phyloP scores from a whole-genome alignment of 2,113 vertebrate genomes.

The Ailuropoda melanoleuca region DNA sequence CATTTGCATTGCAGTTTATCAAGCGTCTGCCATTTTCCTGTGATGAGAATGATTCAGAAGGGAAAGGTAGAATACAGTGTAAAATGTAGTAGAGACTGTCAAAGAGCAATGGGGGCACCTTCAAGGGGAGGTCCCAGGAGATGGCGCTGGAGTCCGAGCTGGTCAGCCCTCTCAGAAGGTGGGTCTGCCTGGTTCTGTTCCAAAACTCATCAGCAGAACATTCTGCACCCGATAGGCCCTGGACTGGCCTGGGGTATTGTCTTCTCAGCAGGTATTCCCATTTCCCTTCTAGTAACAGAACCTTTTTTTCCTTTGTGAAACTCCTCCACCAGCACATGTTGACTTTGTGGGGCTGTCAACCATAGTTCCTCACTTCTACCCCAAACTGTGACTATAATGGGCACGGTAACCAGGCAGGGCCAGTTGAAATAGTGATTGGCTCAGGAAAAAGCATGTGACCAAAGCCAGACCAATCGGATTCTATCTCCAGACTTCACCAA shows the following conservation, averaged over 20 bases:
- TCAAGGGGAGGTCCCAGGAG: neutral
- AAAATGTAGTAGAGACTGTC: neutral
- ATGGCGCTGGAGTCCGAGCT: neutral
- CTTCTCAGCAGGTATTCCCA: neutral
- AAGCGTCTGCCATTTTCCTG: constrained; percentile 42
- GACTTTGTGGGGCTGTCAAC: neutral
- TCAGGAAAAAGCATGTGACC: neutral
- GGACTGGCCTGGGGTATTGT: neutral
- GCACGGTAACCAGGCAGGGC: neutral
- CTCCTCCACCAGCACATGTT: neutral
- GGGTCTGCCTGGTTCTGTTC: neutral
- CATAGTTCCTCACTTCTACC: neutral
- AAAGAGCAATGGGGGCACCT: neutral
- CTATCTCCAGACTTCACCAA: neutral
- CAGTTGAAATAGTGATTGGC: neutral
- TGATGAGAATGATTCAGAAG: constrained; percentile 43
- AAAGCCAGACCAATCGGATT: neutral
- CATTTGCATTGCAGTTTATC: constrained; percentile 42
- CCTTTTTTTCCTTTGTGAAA: neutral
- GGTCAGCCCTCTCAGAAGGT: neutral
- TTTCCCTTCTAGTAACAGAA: neutral
- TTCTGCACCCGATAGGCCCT: neutral
- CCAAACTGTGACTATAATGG: neutral
- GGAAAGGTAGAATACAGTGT: neutral
- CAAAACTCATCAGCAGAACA: neutral